Evolutionary conservation across 2,888 invertebrate species (phyloP).

Genomic region (Microplitis manilae): DNA sequence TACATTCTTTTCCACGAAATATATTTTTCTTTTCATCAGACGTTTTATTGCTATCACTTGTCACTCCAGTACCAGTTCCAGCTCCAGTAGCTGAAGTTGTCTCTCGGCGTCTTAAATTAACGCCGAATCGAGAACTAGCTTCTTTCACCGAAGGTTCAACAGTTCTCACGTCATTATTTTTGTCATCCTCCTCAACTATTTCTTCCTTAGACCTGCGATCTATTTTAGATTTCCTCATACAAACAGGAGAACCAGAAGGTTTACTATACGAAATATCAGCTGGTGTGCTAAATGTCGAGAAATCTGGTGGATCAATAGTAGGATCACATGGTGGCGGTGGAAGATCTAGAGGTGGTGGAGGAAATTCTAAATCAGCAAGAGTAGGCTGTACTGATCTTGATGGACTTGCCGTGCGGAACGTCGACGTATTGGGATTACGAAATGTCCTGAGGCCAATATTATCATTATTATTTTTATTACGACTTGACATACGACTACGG

Average conservation of each 20-base stretch:
- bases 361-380: constrained; percentile 88
- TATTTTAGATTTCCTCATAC: constrained; percentile 60
- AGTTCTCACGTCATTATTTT: constrained; percentile 75
- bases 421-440: constrained; percentile 62
- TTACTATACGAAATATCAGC: constrained; percentile 43
- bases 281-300: constrained; percentile 55
- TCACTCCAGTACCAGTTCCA: constrained; percentile 74
- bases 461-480: constrained; percentile 69
- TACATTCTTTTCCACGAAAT: constrained; percentile 69
- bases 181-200: constrained; percentile 65
- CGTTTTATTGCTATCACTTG: constrained; percentile 73
- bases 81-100: constrained; percentile 73
- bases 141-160: constrained; percentile 81
- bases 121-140: constrained; percentile 81
- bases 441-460: constrained; percentile 71
- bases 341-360: constrained; percentile 88
- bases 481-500: constrained; percentile 67
- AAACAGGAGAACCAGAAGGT: constrained; percentile 58
- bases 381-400: constrained; percentile 82
- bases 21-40: constrained; percentile 64
- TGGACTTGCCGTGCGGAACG: constrained; percentile 78
- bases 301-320: constrained; percentile 51
- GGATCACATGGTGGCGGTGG: constrained; percentile 78
- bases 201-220: constrained; percentile 53
- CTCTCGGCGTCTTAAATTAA: constrained; percentile 80